Evolutionary conservation across 2,888 invertebrate genomes (phyloP), one percentile per base, ranked within the genome.

Genomic region (Oscheius sp.): DNA sequence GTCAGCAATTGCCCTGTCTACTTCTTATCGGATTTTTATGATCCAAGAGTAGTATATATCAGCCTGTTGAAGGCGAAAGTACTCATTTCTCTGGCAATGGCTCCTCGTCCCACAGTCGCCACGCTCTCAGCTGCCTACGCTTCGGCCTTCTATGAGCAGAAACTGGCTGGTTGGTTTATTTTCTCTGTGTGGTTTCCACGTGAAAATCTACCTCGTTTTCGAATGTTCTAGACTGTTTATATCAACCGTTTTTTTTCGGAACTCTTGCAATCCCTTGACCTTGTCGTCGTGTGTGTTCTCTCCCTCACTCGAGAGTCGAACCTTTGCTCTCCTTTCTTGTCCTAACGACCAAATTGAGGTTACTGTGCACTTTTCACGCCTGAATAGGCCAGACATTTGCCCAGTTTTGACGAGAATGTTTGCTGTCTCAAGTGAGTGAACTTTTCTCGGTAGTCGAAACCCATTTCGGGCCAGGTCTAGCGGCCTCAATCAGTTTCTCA

Each of bases 91-190:
- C 53, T 29, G 5, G 47, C 29, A n/a, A 68, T 68, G 68, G 21
- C 68, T 32, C 65, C 65, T 50, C 42, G 29, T 13, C 68, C 68
- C 4, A 68, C 55, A 13, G 55, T 68, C 68, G 33, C 68, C 33
- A 21, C 55, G n/a, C 59, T 60, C 42, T 60, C 35, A 32, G 42
- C 59, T n/a, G 53, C 29, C 53, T 53, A 13, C 10, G 13, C 13
- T 53, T 29, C 53, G 29, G 53, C 42, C 3, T 42, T 42, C 3
- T 42, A 53, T 53, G 53, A 29, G 29, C 53, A 1, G 29, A 53
- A 53, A 11, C 53, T 53, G 53, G 53, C 29, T 11, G 29, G 53
- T 53, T 53, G 13, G n/a, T 53, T 53, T 4, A 29, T 13, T 21
- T 53, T 53, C 53, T 4, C 1, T 53, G 50, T 13, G 9, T 0